Conservation (phyloP, 2,797 vertebrate genomes). For the Gymnocypris eckloni region DNA sequence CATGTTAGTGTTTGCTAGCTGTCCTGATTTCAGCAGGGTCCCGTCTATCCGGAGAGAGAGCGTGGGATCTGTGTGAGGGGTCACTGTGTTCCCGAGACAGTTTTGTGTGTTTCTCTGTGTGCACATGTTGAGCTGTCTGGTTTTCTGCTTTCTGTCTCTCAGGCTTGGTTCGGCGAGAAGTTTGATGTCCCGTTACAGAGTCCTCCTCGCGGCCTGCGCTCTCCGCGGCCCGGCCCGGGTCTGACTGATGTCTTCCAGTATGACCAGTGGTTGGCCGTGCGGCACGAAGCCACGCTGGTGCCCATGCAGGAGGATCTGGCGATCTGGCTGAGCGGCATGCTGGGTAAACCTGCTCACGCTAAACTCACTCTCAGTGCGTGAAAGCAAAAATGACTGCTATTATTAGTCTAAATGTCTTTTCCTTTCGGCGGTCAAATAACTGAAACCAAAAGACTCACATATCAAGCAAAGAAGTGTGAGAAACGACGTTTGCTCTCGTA, state of each 20-base stretch:
- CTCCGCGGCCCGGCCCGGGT: constrained; percentile 88
- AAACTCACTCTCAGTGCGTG: not conserved
- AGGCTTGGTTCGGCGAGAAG: constrained; percentile 93
- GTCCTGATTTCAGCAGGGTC: not conserved
- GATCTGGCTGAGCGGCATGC: constrained; percentile 91
- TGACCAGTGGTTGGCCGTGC: constrained; percentile 93
- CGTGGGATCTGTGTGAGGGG: constrained; percentile 17
- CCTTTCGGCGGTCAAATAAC: constrained; percentile 13
- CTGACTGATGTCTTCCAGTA: constrained; percentile 91
- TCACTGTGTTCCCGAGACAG: not conserved
- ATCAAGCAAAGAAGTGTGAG: constrained; percentile 28
- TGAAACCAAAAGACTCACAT: constrained; percentile 22
- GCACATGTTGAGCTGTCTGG: not conserved
- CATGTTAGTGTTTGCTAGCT: not conserved
- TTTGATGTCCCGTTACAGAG: constrained; percentile 78
- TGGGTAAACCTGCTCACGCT: constrained; percentile 80
- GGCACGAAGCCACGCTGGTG: constrained; percentile 90
- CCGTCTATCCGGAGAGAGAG: not conserved
- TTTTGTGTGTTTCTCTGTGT: not conserved
- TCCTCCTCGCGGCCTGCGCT: constrained; percentile 84
- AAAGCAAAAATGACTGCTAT: not conserved
- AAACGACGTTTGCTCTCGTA: not conserved
- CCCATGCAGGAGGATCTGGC: constrained; percentile 98
- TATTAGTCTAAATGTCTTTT: constrained; percentile 29
- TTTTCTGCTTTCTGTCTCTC: constrained; percentile 33